phyloP scores from a whole-genome alignment of 2,113 vertebrate genomes.

The Fulmarus glacialis region DNA sequence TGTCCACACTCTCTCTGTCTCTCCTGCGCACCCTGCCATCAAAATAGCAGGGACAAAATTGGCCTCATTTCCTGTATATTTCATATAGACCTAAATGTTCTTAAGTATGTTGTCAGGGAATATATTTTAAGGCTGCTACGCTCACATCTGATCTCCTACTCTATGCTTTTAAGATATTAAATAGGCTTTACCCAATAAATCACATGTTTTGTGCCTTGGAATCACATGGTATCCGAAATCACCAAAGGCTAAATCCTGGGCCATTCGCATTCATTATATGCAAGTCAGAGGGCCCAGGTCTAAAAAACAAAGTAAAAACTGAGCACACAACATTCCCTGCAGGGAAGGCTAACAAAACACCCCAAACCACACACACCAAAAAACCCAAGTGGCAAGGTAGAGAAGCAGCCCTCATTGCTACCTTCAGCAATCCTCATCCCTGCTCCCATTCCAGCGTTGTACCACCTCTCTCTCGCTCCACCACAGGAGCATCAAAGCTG shows the following conservation, averaged over 20 bases:
- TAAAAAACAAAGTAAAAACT: neutral
- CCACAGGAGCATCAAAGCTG: rapidly evolving
- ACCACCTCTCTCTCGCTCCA: neutral
- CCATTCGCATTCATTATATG: neutral
- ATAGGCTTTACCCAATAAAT: conserved; percentile 39
- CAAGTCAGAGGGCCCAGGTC: neutral
- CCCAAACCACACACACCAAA: neutral
- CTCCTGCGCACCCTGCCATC: neutral
- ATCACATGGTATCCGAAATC: neutral
- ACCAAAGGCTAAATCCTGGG: neutral
- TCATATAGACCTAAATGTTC: conserved; percentile 22
- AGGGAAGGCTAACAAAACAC: neutral
- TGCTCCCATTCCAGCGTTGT: neutral
- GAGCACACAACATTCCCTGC: neutral
- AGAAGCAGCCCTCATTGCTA: neutral
- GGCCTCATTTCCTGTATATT: conserved; percentile 47
- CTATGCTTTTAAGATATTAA: conserved; percentile 50
- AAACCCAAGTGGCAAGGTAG: neutral
- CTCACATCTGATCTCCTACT: conserved; percentile 32
- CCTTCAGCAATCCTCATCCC: neutral
- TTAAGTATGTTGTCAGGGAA: conserved; percentile 13
- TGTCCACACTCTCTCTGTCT: neutral
- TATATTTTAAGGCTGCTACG: conserved; percentile 36
- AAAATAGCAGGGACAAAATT: conserved; percentile 34
- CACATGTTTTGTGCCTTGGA: neutral